Evolutionary conservation across 2,113 vertebrate species (phyloP).

Genomic region (Elephantulus edwardii): DNA sequence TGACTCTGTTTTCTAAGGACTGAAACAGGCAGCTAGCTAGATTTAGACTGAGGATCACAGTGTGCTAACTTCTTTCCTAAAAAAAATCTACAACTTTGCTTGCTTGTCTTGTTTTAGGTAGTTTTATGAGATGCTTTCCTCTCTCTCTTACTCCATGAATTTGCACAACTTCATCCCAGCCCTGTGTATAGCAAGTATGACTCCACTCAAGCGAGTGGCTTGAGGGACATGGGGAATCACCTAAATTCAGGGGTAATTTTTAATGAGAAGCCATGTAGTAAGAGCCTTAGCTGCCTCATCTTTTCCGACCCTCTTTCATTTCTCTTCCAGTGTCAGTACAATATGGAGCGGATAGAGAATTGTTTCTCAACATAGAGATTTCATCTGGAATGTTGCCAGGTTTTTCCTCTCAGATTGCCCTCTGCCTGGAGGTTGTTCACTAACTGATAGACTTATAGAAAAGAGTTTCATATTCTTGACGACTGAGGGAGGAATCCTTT

Average conservation of each 20-base stretch:
- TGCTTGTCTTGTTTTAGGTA: not conserved
- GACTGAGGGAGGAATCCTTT: constrained; percentile 59
- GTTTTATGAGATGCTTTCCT: not conserved
- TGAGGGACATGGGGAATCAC: not conserved
- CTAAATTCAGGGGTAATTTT: constrained; percentile 48
- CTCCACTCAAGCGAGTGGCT: not conserved
- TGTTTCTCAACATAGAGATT: constrained; percentile 63
- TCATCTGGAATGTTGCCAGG: constrained; percentile 53
- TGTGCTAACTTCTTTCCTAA: not conserved
- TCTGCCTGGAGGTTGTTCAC: constrained; percentile 43
- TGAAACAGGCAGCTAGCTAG: not conserved
- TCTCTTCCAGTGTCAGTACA: constrained; percentile 38
- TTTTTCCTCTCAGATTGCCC: constrained; percentile 67
- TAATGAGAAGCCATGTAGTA: not conserved
- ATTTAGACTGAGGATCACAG: not conserved
- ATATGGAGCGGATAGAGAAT: not conserved
- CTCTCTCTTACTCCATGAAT: not conserved
- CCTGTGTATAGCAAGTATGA: too few relatives aligned
- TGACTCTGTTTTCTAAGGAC: not conserved
- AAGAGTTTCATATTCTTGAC: constrained; percentile 31
- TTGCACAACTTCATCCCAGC: not conserved
- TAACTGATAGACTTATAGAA: constrained; percentile 17
- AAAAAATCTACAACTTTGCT: not conserved
- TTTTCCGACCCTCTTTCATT: constrained; percentile 46
- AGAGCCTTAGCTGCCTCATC: constrained; percentile 42